Conservation (phyloP, 2,888 invertebrate species). For the Unio delphinus region DNA sequence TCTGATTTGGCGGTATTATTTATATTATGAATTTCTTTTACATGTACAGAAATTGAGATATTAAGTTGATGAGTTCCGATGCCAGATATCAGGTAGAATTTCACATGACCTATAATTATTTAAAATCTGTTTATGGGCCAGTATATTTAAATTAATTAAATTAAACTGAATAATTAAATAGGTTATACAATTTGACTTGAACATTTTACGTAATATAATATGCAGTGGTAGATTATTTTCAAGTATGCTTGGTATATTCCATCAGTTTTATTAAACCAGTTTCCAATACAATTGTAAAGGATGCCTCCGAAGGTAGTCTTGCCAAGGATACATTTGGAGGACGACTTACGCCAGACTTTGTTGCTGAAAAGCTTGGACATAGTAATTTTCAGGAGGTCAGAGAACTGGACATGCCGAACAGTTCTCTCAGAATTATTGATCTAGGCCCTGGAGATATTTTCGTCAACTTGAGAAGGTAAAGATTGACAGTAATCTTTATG, state of each 20-base stretch:
- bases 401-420: slow-evolving; percentile 69
- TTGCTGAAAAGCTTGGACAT: slow-evolving; percentile 69
- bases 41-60: not conserved
- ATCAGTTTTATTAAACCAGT: not conserved
- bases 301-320: slow-evolving; percentile 59
- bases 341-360: slow-evolving; percentile 69
- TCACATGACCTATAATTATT: no score
- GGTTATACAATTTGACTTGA: not conserved
- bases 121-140: no score
- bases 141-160: not conserved
- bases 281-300: slow-evolving; percentile 40
- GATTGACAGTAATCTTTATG: not conserved
- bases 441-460: slow-evolving; percentile 66
- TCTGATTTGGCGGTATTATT: not conserved
- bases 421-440: slow-evolving; percentile 67
- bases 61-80: not conserved
- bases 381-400: slow-evolving; percentile 66
- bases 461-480: slow-evolving; percentile 66
- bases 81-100: not conserved
- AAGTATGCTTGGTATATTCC: not conserved
- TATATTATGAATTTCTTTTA: no score
- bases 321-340: slow-evolving; percentile 71
- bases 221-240: not conserved
- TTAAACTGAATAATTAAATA: not conserved
- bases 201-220: no score